Evolutionary conservation across 2,797 vertebrate genomes (phyloP), one percentile per base, ranked within the genome.

Genomic region (Eulemur rubriventer): DNA sequence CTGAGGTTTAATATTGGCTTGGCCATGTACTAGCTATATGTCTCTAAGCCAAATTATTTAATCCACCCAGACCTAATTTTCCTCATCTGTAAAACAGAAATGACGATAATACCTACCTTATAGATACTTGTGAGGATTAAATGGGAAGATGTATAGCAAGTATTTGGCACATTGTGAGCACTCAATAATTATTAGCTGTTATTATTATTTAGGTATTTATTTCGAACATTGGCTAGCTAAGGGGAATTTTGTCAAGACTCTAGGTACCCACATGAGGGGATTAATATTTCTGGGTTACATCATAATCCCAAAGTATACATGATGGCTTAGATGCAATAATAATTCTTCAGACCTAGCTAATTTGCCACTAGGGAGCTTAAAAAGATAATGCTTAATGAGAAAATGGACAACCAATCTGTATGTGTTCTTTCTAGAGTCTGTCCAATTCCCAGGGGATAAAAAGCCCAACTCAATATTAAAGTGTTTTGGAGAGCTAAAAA

Each of bases 311-410:
- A 83, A 94, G 50, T 86, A 96, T 0, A 0, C 87, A 63, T 69
- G 89, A 96, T 87, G 30, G 9, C 91, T 81, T 95, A 41, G 67
- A 82, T 92, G 76, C 55, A 95, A 72, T 91, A 96, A 97, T 69
- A 89, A 78, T 73, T 97, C 89, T 46, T 65, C 96, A 95, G 20
- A 81, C 38, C 5, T 93, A 48, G 52, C 61, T 98, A 96, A 97
- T 98, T 97, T 97, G 81, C 59, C 97, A 90, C 70, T 7, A 94
- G 94, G 96, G 97, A 93, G 50, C 65, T 89, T 84, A 91, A 69
- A 80, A 94, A 95, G 78, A 86, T 92, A 97, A 92, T 43, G 50
- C 43, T 76, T 97, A 97, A 97, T 89, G 94, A 98, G 96, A 78
- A 97, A 92, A 95, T 61, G 69, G 86, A 96, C 67, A 98, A 26